Base-by-base conservation (phyloP, 2,797 vertebrate genomes). In the Natrix natrix region DNA sequence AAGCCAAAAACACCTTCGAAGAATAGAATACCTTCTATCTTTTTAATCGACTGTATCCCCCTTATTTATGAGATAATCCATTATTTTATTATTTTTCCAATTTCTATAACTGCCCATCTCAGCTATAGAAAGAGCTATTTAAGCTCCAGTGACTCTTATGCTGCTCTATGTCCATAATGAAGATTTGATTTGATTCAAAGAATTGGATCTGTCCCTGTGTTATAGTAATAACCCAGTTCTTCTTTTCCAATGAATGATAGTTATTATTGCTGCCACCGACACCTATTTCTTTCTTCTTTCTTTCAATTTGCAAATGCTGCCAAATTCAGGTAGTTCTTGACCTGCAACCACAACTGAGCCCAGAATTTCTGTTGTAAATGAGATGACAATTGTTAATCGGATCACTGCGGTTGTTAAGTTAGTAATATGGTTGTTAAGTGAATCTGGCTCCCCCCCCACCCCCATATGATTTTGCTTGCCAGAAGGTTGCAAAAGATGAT, bases 191-290 rank as follows among this genome's bases (percentile, higher is more conserved):
- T 83, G 37, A 83, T 83, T 43, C 74, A 48, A 48, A 83, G 74
- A 43, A 83, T 83, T 48, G 37, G 74, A 48, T 24, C 37, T 48
- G 11, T 48, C 37, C 2, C n/a, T 83, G 37, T 83, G 20, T 83
- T 88, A 37, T 43, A 20, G 20, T 8, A 88, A 37, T 37, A 43
- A 43, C 20, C 16, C 17, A 22, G n/a, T 32, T 60, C 32, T 37
- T 13, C 32, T 3, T 88, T 60, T 88, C 32, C 32, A 88, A 5
- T 37, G 56, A 88, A 22, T 28, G 28, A 54, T 93, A 93, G 24
- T 0, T 0, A 74, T 83, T 78, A 0, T n/a, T 12, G 0, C 20
- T 88, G 12, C 14, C 1, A 8, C 37, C 5, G 0, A 28, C 1
- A 8, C 26, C 86, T 57, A 11, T 32, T 86, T 91, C 22, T 61